Conservation (phyloP, 2,888 invertebrate species). For the Ptychoptera contaminata region DNA sequence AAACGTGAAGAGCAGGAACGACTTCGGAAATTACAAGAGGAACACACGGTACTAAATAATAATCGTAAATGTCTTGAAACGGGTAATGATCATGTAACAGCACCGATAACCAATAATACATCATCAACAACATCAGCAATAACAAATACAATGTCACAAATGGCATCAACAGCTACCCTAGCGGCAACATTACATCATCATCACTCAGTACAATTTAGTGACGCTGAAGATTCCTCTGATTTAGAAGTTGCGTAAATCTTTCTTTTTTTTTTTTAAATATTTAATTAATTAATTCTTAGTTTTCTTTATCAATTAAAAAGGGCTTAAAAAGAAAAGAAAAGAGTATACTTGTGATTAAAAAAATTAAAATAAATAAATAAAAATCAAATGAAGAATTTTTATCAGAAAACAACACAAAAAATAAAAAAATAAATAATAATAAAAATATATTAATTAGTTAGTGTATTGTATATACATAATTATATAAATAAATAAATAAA, state of each 20-base stretch:
- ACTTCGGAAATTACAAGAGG: constrained; percentile 66
- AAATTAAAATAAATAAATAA: neutral
- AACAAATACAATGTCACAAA: constrained; percentile 2
- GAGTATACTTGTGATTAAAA: neutral
- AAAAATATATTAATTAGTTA: too few species aligned
- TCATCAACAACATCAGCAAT: neutral
- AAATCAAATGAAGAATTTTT: neutral
- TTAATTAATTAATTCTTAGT: neutral
- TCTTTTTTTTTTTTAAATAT: constrained; percentile 3
- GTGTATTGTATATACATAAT: too few species aligned
- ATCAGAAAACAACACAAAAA: neutral
- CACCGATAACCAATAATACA: neutral
- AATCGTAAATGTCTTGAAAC: constrained; percentile 6
- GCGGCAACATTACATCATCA: constrained; percentile 9
- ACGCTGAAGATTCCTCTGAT: constrained; percentile 60
- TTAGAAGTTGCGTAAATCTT: constrained; percentile 71
- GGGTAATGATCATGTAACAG: neutral
- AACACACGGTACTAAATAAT: constrained; percentile 34
- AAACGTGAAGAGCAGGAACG: constrained; percentile 78
- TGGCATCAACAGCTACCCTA: neutral
- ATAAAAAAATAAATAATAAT: neutral
- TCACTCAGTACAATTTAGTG: constrained; percentile 30
- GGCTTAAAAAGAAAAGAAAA: neutral
- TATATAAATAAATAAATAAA: too few species aligned
- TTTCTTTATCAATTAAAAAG: neutral